Evolutionary conservation across 1,140 invertebrate genomes (phyloP).

Genomic region (Conus betulinus): DNA sequence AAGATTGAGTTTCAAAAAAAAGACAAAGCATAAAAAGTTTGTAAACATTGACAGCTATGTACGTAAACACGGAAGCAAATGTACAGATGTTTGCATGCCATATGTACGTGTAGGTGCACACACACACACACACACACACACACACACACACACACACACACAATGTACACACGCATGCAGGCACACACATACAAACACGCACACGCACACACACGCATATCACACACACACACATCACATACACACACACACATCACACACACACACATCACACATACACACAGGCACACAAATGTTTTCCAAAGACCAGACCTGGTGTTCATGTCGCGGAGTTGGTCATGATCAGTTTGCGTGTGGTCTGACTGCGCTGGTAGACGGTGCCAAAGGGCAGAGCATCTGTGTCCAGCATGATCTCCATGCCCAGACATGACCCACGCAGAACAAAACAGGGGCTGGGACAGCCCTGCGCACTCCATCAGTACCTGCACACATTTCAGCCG

Average conservation of each 20-base stretch:
- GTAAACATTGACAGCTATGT: too few relatives aligned
- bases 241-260: constrained; percentile 8
- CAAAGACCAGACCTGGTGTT: constrained; percentile 65
- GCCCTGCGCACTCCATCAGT: constrained; percentile 71
- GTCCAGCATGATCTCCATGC: constrained; percentile 74
- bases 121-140: constrained; percentile 11
- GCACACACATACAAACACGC: constrained; percentile 16
- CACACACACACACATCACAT: constrained; percentile 1
- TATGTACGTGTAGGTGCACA: neutral
- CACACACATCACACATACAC: neutral
- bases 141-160: constrained; percentile 20
- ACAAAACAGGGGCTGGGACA: constrained; percentile 73
- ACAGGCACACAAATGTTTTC: neutral
- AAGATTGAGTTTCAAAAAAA: too few relatives aligned
- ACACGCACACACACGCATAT: neutral
- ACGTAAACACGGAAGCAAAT: too few relatives aligned
- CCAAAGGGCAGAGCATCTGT: constrained; percentile 72
- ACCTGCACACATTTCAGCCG: constrained; percentile 52
- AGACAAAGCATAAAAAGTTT: too few relatives aligned
- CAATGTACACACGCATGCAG: neutral
- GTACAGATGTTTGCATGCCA: too few relatives aligned
- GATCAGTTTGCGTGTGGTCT: constrained; percentile 69
- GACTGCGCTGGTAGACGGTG: constrained; percentile 72
- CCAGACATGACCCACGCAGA: constrained; percentile 72
- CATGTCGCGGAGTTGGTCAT: constrained; percentile 75